A percentile compares a stretch with the other conserved stretches of the same genome.
Evolutionary conservation across 1,140 invertebrate species (phyloP).

Genomic region (Scaptomyza graminum): DNA sequence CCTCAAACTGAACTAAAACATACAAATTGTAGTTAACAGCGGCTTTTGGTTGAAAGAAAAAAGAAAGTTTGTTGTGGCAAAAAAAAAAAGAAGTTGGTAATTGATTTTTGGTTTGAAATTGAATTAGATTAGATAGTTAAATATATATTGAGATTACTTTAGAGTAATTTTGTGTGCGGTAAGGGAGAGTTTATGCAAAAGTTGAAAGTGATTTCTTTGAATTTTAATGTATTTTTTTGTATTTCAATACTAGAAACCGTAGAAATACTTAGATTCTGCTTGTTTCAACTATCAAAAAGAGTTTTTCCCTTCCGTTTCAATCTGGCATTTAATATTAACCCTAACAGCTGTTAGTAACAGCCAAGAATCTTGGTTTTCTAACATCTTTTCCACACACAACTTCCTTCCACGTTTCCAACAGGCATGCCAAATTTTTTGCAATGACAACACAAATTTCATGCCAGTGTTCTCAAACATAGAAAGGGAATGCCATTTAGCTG

Average conservation of each 20-base stretch:
- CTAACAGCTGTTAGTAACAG: not conserved
- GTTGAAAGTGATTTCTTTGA: no score
- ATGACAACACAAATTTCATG: conserved; percentile 78
- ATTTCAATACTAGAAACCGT: no score
- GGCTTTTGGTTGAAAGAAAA: not conserved
- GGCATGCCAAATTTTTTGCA: conserved; percentile 61
- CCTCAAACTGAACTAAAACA: not conserved
- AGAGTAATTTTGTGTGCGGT: no score
- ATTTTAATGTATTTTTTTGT: no score
- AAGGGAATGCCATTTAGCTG: conserved; percentile 33
- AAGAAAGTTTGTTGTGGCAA: no score
- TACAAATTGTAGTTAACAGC: conserved; percentile 9
- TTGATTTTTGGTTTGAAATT: not conserved
- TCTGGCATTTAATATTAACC: not conserved
- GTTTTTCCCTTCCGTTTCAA: no score
- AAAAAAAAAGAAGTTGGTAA: not conserved
- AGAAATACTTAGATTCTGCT: no score
- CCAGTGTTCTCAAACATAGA: conserved; percentile 36
- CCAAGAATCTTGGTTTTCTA: no score
- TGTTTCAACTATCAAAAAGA: no score
- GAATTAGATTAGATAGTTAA: no score
- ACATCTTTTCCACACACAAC: not conserved
- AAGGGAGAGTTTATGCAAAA: no score
- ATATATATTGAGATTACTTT: no score
- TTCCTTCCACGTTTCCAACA: not conserved